These are phyloP conservation scores for Heliothis virescens DNA, from an alignment of 1,140 invertebrate genomes.

Conservation along the genomic window DNA sequence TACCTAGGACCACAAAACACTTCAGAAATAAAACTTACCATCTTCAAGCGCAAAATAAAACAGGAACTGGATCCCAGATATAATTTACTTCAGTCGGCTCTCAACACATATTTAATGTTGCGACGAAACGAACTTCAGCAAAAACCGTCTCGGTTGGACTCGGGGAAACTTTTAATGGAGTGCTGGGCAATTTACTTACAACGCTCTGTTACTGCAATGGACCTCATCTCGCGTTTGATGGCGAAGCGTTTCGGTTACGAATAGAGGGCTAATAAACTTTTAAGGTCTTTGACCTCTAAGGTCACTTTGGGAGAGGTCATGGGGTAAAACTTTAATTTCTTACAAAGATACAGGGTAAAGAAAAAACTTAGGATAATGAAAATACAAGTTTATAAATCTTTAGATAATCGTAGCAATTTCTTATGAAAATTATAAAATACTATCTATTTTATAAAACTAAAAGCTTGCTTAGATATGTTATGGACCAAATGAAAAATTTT, in stretches of 20 bases:
- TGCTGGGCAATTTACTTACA: constrained; percentile 63
- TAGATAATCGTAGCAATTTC: too few species aligned
- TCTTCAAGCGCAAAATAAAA: constrained; percentile 31
- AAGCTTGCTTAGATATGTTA: too few species aligned
- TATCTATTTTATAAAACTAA: too few species aligned
- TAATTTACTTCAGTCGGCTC: constrained; percentile 25
- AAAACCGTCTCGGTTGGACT: constrained; percentile 50
- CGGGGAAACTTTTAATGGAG: constrained; percentile 69
- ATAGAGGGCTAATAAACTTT: constrained; percentile 17
- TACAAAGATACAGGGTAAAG: too few species aligned
- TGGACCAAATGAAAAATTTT: too few species aligned
- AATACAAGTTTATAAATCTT: too few species aligned
- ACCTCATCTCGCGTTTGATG: constrained; percentile 49
- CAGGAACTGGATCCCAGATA: constrained; percentile 12
- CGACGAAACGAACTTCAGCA: constrained; percentile 36
- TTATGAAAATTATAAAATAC: too few species aligned
- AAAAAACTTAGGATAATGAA: too few species aligned
- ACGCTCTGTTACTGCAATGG: constrained; percentile 46
- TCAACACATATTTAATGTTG: constrained; percentile 41
- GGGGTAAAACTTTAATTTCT: too few species aligned
- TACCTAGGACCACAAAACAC: neutral
- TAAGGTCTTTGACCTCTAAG: constrained; percentile 2
- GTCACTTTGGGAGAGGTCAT: neutral
- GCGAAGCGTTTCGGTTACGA: neutral
- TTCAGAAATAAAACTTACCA: constrained; percentile 17